Conservation (phyloP, 2,797 vertebrate species). For the Perodicticus potto region DNA sequence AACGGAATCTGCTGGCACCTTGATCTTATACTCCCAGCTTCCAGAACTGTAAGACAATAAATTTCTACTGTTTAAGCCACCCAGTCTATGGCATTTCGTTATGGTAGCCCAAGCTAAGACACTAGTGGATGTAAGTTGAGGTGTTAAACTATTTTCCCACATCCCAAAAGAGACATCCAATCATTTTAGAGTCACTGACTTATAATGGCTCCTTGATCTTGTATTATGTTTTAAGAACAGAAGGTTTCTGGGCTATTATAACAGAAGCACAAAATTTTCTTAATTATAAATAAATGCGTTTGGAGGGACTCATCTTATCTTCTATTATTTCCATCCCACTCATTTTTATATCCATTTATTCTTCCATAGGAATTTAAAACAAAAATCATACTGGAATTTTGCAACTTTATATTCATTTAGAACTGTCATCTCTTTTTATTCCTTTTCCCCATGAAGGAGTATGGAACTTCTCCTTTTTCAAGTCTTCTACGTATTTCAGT, state of each 20-base stretch:
- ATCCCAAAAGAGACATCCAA: not conserved
- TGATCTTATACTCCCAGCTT: not conserved
- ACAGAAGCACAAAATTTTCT: not conserved
- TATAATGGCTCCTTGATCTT: slow-evolving; percentile 28
- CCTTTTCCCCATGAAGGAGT: not conserved
- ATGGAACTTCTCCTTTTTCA: not conserved
- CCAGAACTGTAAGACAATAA: not conserved
- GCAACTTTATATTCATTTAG: not conserved
- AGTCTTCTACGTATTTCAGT: slow-evolving; percentile 6
- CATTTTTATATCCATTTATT: slow-evolving; percentile 6
- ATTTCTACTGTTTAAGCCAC: not conserved
- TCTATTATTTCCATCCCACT: not conserved
- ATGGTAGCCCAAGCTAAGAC: not conserved
- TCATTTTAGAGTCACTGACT: not conserved
- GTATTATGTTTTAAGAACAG: slow-evolving; percentile 1
- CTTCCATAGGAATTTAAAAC: not conserved
- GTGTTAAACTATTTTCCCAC: not conserved
- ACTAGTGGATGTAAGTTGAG: not conserved
- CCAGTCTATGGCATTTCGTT: not conserved
- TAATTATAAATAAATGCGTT: not conserved
- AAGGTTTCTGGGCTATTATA: not conserved
- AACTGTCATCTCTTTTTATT: not conserved
- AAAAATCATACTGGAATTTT: slow-evolving; percentile 48
- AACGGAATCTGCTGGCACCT: not conserved
- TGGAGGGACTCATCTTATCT: not conserved